A percentile compares a stretch with the other conserved stretches of the same genome.
These are phyloP conservation scores for Dinothrombium tinctorium DNA, from an alignment of 1,140 invertebrate species.

Conservation along the genomic window DNA sequence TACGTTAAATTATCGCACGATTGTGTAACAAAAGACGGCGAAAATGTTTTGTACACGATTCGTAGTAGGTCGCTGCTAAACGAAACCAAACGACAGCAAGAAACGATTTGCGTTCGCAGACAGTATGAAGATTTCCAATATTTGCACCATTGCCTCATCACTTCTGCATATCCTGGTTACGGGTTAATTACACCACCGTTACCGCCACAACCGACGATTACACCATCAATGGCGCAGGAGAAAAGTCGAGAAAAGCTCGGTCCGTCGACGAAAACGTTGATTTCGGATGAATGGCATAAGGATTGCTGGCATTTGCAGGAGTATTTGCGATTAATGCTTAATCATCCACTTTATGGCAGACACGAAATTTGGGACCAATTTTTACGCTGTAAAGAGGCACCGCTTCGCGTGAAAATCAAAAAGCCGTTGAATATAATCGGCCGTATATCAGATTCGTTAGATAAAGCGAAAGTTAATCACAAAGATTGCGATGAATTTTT, in stretches of 20 bases:
- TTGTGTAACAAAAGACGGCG: background rate
- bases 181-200: conserved; percentile 26
- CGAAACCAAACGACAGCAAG: background rate
- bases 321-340: conserved; percentile 16
- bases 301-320: conserved; percentile 23
- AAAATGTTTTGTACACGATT: background rate
- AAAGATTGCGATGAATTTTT: conserved; percentile 25
- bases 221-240: background rate
- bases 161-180: conserved; percentile 19
- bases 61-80: background rate
- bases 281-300: conserved; percentile 23
- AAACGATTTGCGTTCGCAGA: conserved; percentile 12
- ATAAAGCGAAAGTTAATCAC: conserved; percentile 4
- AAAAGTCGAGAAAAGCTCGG: conserved; percentile 19
- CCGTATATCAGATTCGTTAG: background rate
- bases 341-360: conserved; percentile 7
- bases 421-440: background rate
- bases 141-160: conserved; percentile 23
- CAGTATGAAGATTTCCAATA: conserved; percentile 26
- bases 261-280: conserved; percentile 16
- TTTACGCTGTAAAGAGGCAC: background rate
- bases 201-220: conserved; percentile 19
- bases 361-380: conserved; percentile 3
- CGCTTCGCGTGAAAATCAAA: conserved; percentile 4
- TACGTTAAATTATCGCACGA: background rate